Percentiles rank a stretch among this genome's conserved stretches.
These are phyloP conservation scores for Drosophila pseudoananassae DNA, from an alignment of 1,140 invertebrate genomes.

Conservation along the genomic window DNA sequence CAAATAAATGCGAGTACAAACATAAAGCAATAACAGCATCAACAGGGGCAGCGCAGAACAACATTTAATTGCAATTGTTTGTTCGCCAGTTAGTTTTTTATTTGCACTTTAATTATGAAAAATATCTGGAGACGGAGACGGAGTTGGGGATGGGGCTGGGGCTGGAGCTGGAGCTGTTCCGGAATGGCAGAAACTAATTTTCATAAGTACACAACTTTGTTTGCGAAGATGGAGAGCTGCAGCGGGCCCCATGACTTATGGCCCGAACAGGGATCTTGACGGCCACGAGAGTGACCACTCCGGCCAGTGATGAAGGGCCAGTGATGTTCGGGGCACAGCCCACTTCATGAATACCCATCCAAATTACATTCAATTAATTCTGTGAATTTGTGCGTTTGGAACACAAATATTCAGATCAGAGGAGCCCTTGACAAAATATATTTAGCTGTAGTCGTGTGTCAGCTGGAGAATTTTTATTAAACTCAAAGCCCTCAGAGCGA, in stretches of 20 bases:
- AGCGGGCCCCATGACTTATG: conserved; percentile 5
- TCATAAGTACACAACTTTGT: conserved; percentile 49
- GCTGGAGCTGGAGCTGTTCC: neutral
- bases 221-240: neutral
- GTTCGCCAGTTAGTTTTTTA: conserved; percentile 67
- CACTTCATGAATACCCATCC: neutral
- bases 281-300: conserved; percentile 6
- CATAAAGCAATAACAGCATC: conserved; percentile 32
- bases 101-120: conserved; percentile 76
- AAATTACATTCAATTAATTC: neutral
- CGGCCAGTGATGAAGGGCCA: neutral
- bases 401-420: neutral
- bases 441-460: neutral
- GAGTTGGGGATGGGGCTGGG: conserved; percentile 21
- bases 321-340: no score
- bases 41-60: conserved; percentile 16
- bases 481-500: neutral
- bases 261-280: neutral
- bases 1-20: conserved; percentile 40
- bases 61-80: conserved; percentile 73
- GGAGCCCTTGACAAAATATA: neutral
- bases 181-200: conserved; percentile 56
- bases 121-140: no score
- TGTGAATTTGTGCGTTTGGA: neutral
- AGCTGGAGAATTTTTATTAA: neutral